These are phyloP conservation scores for Yponomeuta plumbellus DNA, from an alignment of 2,888 invertebrate genomes.

Conservation along the genomic window DNA sequence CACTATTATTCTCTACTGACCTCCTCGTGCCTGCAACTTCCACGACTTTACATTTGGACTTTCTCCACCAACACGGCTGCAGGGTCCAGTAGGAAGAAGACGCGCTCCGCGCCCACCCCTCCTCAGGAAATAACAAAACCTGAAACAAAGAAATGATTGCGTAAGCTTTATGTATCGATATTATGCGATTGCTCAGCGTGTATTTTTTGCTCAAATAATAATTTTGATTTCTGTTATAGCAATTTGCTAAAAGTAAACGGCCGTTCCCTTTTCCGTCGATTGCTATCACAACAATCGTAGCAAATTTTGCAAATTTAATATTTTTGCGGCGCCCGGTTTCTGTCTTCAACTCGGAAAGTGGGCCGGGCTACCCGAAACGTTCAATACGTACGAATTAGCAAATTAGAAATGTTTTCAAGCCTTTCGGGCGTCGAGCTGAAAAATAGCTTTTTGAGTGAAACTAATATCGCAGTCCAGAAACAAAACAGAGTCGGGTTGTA, in stretches of 20 bases:
- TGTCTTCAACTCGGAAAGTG: conserved; percentile 46
- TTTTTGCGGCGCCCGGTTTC: conserved; percentile 35
- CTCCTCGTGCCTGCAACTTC: conserved; percentile 88
- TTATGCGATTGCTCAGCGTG: not conserved
- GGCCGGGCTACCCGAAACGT: conserved; percentile 46
- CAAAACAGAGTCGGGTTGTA: conserved; percentile 67
- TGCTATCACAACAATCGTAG: conserved; percentile 47
- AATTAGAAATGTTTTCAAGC: conserved; percentile 73
- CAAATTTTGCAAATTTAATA: conserved; percentile 36
- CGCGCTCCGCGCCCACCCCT: conserved; percentile 92
- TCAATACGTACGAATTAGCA: conserved; percentile 63
- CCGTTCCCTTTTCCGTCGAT: conserved; percentile 32
- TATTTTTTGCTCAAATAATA: conserved; percentile 2
- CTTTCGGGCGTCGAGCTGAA: conserved; percentile 64
- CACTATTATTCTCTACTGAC: conserved; percentile 40
- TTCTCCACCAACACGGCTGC: conserved; percentile 91
- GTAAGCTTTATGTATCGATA: not conserved
- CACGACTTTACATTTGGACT: conserved; percentile 88
- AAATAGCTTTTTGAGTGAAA: conserved; percentile 74
- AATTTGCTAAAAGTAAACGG: conserved; percentile 18
- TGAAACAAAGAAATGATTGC: conserved; percentile 41
- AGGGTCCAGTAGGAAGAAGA: conserved; percentile 91
- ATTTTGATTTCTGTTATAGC: conserved; percentile 6
- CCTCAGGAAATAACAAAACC: conserved; percentile 91
- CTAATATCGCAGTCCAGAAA: conserved; percentile 70